These are phyloP conservation scores for Drosophila malerkotliana DNA, from an alignment of 1,140 invertebrate genomes.

Conservation along the genomic window DNA sequence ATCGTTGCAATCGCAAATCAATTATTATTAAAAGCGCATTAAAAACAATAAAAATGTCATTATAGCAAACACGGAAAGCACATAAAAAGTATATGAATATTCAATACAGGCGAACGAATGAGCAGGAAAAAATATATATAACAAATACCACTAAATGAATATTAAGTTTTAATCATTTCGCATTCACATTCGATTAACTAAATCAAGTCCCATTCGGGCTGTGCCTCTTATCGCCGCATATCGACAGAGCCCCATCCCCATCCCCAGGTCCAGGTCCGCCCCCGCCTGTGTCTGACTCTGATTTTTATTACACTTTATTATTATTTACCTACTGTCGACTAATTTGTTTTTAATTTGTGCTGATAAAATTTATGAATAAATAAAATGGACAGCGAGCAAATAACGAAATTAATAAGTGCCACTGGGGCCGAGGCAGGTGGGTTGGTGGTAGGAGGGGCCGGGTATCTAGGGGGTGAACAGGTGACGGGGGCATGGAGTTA, in stretches of 20 bases:
- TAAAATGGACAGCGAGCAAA: conserved; percentile 65
- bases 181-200: conserved; percentile 50
- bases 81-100: neutral
- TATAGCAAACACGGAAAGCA: conserved; percentile 33
- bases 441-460: neutral
- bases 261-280: neutral
- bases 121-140: neutral
- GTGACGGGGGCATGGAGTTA: conserved; percentile 1
- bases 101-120: too few relatives aligned
- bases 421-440: neutral
- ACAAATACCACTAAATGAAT: conserved; percentile 53
- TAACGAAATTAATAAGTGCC: conserved; percentile 76
- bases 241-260: conserved; percentile 26
- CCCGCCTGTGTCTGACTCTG: conserved; percentile 25
- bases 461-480: neutral
- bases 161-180: conserved; percentile 68
- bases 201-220: conserved; percentile 47
- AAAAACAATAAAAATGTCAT: conserved; percentile 78
- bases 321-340: conserved; percentile 81
- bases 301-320: conserved; percentile 81
- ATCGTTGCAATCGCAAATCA: conserved; percentile 70
- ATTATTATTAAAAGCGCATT: conserved; percentile 79
- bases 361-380: conserved; percentile 80
- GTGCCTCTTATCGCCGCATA: conserved; percentile 59
- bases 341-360: conserved; percentile 82